Percentiles rank a stretch among this genome's conserved stretches.
Conservation (phyloP, 2,797 vertebrate genomes). For the Catamblyrhynchus diadema region DNA sequence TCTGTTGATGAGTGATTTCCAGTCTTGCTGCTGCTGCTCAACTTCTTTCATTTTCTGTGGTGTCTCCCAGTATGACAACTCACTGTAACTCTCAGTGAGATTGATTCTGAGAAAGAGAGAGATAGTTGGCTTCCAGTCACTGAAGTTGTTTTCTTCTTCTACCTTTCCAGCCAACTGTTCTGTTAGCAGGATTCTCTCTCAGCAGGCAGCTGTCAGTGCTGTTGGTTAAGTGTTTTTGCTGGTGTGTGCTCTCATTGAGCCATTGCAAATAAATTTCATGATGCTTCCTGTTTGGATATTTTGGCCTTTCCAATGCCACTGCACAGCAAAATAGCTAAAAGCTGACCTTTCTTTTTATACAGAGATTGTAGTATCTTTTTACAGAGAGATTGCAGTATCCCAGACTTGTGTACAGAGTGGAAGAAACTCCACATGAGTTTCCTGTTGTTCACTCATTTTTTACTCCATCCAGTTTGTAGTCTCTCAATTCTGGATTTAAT, state of each 20-base stretch:
- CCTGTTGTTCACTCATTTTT: background rate
- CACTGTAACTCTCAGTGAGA: background rate
- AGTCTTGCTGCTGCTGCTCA: background rate
- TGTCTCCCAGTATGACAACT: background rate
- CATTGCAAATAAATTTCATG: background rate
- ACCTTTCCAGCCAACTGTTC: slow-evolving; percentile 20
- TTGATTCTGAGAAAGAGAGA: background rate
- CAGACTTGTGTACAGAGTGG: background rate
- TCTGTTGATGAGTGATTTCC: background rate
- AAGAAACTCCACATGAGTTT: background rate
- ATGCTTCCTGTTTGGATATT: background rate
- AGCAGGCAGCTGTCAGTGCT: background rate
- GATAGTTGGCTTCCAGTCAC: background rate
- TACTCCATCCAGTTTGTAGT: background rate
- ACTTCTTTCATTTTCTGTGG: background rate
- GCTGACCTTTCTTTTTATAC: background rate
- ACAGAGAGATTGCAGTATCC: background rate
- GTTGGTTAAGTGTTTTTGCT: background rate
- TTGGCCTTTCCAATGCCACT: background rate
- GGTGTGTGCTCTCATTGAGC: background rate
- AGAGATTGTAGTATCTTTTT: background rate
- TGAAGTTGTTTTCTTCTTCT: background rate
- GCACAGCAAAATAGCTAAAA: background rate
- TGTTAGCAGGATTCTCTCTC: background rate
- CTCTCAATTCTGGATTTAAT: background rate